Base-by-base conservation (phyloP, 2,797 vertebrate genomes). In the Fistularia commersonii region DNA sequence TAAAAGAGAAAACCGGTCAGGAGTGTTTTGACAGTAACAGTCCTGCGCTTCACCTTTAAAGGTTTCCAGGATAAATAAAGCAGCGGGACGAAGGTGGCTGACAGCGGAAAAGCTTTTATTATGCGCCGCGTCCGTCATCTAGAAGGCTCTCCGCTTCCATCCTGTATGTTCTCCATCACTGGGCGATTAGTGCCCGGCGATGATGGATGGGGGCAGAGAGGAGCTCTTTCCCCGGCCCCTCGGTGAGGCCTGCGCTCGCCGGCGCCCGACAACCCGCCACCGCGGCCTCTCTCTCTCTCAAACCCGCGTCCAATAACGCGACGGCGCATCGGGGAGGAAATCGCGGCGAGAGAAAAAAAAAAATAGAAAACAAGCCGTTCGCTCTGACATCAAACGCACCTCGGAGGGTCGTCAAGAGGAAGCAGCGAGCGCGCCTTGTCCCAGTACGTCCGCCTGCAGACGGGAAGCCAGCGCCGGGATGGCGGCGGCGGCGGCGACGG, bases 371-470 rank as follows among this genome's bases (percentile, higher is more conserved):
- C 76, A 83, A 84, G 82, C 72, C 74, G 77, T 73, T 80, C 70
- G 39, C 47, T 45, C 70, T 87, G 85, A 85, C 87, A 84, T 74
- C 75, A 87, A 85, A 79, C 63, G 78, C 66, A 87, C 87, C 87
- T 87, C 79, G 59, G 87, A 86, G 87, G 79, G 81, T 86, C 80
- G 76, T 86, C 83, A 83, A 80, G 77, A 81, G 80, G 84, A 85
- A 83, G 78, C 66, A 36, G 68, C 64, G 76, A 79, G 72, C 72
- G 65, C 78, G 72, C 45, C 53, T 15, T 41, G 52, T 77, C 79
- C 77, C 66, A 50, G 55, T 45, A 66, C 59, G 61, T 78, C 74
- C 52, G 72, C 78, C 72, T 65, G 45, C 74, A 78, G 82, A 85
- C 77, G 72, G 85, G 83, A 87, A 81, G 82, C 58, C 51, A 79